Conservation (phyloP, 2,113 vertebrate species). For the Crocuta crocuta region DNA sequence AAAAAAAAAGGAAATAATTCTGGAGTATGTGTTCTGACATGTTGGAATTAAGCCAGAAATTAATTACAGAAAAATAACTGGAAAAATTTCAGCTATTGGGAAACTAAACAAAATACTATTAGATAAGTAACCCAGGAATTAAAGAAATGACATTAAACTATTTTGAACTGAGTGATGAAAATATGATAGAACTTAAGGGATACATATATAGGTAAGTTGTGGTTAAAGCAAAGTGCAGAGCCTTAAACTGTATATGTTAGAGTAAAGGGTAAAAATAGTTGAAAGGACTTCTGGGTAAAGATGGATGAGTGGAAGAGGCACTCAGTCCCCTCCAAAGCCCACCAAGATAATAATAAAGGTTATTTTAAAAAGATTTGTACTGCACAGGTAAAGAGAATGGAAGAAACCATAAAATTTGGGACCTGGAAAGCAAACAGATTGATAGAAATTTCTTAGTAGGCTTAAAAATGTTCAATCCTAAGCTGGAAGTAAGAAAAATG, state of each 20-base stretch:
- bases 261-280: not conserved
- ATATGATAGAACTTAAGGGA: not conserved
- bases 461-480: not conserved
- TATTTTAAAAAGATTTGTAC: not conserved
- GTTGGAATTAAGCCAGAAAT: not conserved
- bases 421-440: not conserved
- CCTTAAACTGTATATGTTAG: not conserved
- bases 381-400: not conserved
- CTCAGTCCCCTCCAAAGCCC: not conserved
- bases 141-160: not conserved
- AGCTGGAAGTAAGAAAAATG: not conserved
- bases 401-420: not conserved
- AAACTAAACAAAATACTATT: not conserved
- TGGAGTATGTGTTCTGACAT: slow-evolving; percentile 25
- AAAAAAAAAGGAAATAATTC: not conserved
- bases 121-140: not conserved
- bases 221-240: not conserved
- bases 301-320: not conserved
- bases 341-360: not conserved
- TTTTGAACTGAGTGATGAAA: slow-evolving; percentile 5
- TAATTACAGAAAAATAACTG: not conserved
- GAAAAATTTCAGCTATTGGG: slow-evolving; percentile 8
- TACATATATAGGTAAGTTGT: not conserved
- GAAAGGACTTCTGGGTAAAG: not conserved
- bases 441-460: not conserved